These are phyloP conservation scores for Globicephala melas DNA, from an alignment of 2,113 vertebrate species.

Conservation along the genomic window DNA sequence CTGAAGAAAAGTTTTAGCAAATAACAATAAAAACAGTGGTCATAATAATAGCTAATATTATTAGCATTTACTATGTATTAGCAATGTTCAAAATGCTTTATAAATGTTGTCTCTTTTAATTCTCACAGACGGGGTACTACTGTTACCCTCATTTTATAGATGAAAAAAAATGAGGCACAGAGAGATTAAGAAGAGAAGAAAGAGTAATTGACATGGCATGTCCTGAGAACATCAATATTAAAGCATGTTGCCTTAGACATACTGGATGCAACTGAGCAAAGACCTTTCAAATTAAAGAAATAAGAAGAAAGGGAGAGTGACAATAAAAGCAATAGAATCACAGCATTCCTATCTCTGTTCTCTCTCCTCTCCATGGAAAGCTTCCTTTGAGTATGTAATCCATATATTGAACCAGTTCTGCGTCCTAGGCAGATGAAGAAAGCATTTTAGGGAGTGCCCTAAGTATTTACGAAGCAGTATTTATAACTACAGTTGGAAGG, in stretches of 20 bases:
- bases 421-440: neutral
- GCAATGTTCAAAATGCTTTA: neutral
- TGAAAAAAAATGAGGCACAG: neutral
- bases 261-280: neutral
- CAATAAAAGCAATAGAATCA: neutral
- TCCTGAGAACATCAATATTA: neutral
- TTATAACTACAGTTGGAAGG: neutral
- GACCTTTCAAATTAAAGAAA: neutral
- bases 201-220: neutral
- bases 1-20: neutral
- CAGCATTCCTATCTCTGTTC: neutral
- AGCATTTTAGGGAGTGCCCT: neutral
- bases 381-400: neutral
- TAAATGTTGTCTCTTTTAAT: neutral
- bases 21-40: neutral
- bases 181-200: neutral
- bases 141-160: neutral
- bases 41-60: neutral
- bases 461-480: neutral
- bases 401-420: neutral
- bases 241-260: neutral
- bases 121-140: neutral
- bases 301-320: neutral
- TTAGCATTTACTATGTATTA: neutral
- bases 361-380: neutral